Evolutionary conservation across 2,888 invertebrate genomes (phyloP), one percentile per base, ranked within the genome.

Genomic region (Eurytoma adleriae): DNA sequence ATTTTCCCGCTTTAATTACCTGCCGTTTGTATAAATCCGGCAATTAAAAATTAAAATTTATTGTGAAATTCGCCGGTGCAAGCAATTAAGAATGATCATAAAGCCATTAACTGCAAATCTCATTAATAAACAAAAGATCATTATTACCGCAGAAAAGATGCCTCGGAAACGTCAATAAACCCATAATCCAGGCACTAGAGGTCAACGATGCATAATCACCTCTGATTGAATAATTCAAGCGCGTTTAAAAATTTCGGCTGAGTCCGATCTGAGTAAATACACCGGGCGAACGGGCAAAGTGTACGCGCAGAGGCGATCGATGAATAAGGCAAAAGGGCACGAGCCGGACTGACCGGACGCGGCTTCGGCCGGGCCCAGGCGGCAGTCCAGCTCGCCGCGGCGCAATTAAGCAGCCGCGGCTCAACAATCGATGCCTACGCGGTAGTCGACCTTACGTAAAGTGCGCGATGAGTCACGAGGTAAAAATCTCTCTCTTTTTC

Each of bases 171-270:
- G 77, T 70, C 70, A 56, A 76, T 54, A 76, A 76, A 59, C 75
- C 40, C 52, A 16, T 40, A 10, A 27, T 50, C 2, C 27, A 40
- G 57, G 24, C 7, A 30, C 48, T 10, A 52, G 64, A 73, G 73
- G 74, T 74, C 69, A 52, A n/a, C 50, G 27, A 13, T 66, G 73
- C 69, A 80, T 77, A 80, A 73, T 50, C 57, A 62, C 57, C 16
- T 14, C 52, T 30, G 20, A 16, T 20, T 77, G 80, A 80, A 80
- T 80, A 73, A 73, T 80, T 76, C 72, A 77, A 64, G 27, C 30
- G 30, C 7, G 13, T 59, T 27, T 40, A 40, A 69, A 27, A 54
- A 5, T n/a, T 20, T 48, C 66, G n/a, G 12, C 13, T 54, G 68
- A n/a, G 13, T 24, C n/a, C 54, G 4, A 68, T 20, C 52, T 40